Base-by-base conservation (phyloP, 2,797 vertebrate species). In the Rhincodon typus region DNA sequence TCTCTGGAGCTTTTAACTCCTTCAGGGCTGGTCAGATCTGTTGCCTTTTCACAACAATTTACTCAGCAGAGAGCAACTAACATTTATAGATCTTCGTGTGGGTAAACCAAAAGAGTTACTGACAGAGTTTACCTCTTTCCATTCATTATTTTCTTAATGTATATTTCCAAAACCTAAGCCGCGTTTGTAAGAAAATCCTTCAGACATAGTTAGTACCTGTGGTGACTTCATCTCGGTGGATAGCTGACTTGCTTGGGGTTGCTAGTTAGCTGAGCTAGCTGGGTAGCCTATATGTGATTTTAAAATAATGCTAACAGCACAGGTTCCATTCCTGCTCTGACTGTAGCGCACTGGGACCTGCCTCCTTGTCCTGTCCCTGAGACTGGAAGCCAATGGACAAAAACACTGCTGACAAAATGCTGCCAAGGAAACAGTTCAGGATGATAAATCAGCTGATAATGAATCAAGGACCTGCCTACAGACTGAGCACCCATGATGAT, bases 1-100 rank as follows among this genome's bases (percentile, higher is more conserved):
- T 42, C n/a, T 42, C n/a, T n/a, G n/a, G 21, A 69, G n/a, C 66
- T 42, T 30, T 94, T 95, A 96, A 96, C 96, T 93, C 96, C 93
- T 95, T 74, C 74, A 72, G 95, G 79, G 23, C 79, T 93, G 38
- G n/a, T 93, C 69, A 77, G 86, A 66, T 19, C 95, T 30, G 50
- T 50, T 42, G 30, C 66, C 42, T 66, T 50, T 87, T 95, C 42
- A 86, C 82, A 84, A 25, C 82, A 69, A 69, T 86, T 21, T 23
- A 95, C 25, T 46, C 46, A 15, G 46, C 42, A 23, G 7, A 50
- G 4, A 79, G 1, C 94, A 25, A 3, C 66, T 69, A 8, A 38
- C 66, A 69, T 10, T 30, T 90, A 2, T 90, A 62, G 10, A 57
- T 57, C 50, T 25, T 30, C 30, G 57, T 57, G 27, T 88, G 30